Conservation (phyloP, 1,140 invertebrate species). For the Akabosia matsudoensis region DNA sequence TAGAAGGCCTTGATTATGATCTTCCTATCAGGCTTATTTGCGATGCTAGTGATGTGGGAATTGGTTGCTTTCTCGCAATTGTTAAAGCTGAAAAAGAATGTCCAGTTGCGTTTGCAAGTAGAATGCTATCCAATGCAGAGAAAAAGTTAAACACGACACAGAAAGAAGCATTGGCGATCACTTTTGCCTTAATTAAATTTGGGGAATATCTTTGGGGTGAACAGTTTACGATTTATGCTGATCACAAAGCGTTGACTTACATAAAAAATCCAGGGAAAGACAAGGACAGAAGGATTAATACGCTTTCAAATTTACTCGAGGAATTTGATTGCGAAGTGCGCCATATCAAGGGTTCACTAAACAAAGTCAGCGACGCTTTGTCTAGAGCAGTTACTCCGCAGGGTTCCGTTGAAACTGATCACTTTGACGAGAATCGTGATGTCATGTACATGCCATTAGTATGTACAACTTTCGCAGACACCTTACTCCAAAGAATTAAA, state of each 20-base stretch:
- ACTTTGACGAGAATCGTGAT: background rate
- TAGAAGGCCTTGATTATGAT: conserved; percentile 35
- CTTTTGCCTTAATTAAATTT: conserved; percentile 28
- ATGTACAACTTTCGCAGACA: background rate
- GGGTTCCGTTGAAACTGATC: conserved; percentile 13
- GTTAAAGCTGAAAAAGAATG: conserved; percentile 19
- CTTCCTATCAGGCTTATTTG: background rate
- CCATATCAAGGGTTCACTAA: conserved; percentile 49
- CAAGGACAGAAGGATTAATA: background rate
- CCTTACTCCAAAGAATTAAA: background rate
- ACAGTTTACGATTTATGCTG: conserved; percentile 31
- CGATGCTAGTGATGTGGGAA: conserved; percentile 32
- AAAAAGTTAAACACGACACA: background rate
- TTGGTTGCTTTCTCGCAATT: conserved; percentile 31
- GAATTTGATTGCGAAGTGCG: conserved; percentile 39
- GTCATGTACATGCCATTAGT: background rate
- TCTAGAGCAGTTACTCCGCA: conserved; percentile 39
- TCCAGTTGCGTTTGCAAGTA: conserved; percentile 32
- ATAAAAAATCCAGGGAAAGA: background rate
- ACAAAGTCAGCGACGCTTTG: conserved; percentile 33
- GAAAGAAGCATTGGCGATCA: conserved; percentile 9
- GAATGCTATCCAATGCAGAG: background rate
- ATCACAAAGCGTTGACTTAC: conserved; percentile 34
- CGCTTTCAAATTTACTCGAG: conserved; percentile 36
- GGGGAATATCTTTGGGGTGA: background rate